Evolutionary conservation across 2,888 invertebrate genomes (phyloP).

Genomic region (Scaeva pyrastri): DNA sequence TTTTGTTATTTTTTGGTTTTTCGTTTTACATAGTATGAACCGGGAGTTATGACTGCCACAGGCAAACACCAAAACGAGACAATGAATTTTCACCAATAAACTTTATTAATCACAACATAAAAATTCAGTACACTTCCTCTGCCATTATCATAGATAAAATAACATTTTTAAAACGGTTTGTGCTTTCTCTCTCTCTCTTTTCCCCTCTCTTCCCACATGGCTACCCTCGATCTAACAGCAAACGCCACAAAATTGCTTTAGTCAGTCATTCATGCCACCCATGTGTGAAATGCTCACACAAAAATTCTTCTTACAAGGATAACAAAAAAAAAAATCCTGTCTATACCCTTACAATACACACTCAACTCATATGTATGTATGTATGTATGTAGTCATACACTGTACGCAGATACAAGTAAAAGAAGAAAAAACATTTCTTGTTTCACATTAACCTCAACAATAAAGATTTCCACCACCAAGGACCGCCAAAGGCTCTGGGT

Average conservation of each 20-base stretch:
- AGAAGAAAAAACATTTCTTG: slow-evolving; percentile 48
- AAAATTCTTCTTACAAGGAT: slow-evolving; percentile 41
- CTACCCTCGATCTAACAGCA: not conserved
- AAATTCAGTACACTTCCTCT: slow-evolving; percentile 69
- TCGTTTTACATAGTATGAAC: not conserved
- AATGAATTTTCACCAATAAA: slow-evolving; percentile 59
- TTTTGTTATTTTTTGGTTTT: no score
- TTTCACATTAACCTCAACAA: slow-evolving; percentile 65
- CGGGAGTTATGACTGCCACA: slow-evolving; percentile 24
- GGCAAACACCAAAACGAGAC: slow-evolving; percentile 33
- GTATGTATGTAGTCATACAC: no score
- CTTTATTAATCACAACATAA: slow-evolving; percentile 72
- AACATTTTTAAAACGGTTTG: slow-evolving; percentile 68
- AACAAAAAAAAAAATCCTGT: not conserved
- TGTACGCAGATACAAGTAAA: not conserved
- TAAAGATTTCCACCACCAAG: slow-evolving; percentile 60
- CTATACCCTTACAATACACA: not conserved
- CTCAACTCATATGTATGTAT: no score
- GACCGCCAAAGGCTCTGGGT: slow-evolving; percentile 47
- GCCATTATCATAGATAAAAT: slow-evolving; percentile 73
- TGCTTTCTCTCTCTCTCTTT: not conserved
- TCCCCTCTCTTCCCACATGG: not conserved
- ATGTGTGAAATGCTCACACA: slow-evolving; percentile 70
- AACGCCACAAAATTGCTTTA: slow-evolving; percentile 9
- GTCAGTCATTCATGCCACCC: slow-evolving; percentile 55